phyloP scores from a whole-genome alignment of 53 echinoderm and acorn worm species.

The Antedon mediterranea region DNA sequence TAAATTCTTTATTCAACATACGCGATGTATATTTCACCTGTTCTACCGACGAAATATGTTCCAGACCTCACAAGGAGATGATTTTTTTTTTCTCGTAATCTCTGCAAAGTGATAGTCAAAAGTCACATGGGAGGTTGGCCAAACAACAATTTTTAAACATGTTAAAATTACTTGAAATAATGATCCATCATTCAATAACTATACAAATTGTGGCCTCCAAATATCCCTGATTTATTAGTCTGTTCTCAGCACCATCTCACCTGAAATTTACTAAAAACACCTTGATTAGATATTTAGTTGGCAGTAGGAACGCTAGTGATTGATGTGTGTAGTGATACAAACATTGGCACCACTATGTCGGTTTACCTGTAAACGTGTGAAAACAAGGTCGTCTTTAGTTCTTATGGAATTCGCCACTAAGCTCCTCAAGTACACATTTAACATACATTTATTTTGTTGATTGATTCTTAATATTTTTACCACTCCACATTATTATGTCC shows the following conservation, averaged over 20 bases:
- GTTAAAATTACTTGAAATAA: background rate
- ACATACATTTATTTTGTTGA: background rate
- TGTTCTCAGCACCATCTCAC: background rate
- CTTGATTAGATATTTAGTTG: background rate
- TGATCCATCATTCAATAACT: background rate
- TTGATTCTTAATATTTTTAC: background rate
- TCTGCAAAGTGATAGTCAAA: background rate
- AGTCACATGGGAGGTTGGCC: background rate
- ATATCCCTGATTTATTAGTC: background rate
- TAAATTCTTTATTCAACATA: background rate
- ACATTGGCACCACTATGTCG: background rate
- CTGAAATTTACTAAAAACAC: background rate
- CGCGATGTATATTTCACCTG: background rate
- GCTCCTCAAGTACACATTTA: background rate
- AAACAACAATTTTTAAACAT: background rate
- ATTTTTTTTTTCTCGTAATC: background rate
- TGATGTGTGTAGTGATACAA: background rate
- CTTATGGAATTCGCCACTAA: background rate
- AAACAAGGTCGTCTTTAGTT: background rate
- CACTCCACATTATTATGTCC: background rate
- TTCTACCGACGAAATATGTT: background rate
- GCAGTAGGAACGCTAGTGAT: background rate
- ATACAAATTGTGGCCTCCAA: background rate
- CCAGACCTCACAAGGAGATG: background rate
- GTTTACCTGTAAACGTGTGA: background rate